Evolutionary conservation across 2,888 invertebrate species (phyloP).

Genomic region (Keiferia lycopersicella): DNA sequence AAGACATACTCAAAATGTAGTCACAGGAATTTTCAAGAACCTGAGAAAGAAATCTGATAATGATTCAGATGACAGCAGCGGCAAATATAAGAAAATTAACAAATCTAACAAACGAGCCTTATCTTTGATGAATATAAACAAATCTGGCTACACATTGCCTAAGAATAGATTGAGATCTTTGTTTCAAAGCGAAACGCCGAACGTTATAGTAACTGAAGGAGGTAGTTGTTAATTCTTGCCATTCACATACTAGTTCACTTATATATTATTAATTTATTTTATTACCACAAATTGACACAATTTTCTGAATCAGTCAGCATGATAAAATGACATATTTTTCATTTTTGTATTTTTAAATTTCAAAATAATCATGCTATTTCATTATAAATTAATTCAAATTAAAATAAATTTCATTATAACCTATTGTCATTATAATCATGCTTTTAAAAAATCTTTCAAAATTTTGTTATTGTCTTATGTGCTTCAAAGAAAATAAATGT

Average conservation of each 20-base stretch:
- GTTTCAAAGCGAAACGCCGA: constrained; percentile 73
- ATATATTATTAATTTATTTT: no score
- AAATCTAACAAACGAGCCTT: constrained; percentile 73
- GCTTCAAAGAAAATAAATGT: no score
- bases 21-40: constrained; percentile 65
- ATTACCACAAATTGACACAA: constrained; percentile 8
- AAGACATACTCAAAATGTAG: constrained; percentile 57
- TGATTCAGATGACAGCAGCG: constrained; percentile 72
- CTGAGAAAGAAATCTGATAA: constrained; percentile 61
- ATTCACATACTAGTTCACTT: not conserved
- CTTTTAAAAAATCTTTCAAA: not conserved
- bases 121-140: constrained; percentile 65
- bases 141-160: constrained; percentile 60
- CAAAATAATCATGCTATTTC: no score
- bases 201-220: constrained; percentile 78
- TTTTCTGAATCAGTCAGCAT: not conserved
- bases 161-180: constrained; percentile 68
- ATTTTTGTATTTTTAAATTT: not conserved
- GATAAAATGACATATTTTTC: not conserved
- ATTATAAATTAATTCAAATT: no score
- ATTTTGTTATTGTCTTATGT: no score
- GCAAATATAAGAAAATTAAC: constrained; percentile 74
- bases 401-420: not conserved
- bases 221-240: constrained; percentile 53
- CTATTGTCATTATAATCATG: not conserved